Conservation (phyloP, 2,888 invertebrate genomes). For the Noctua fimbriata region DNA sequence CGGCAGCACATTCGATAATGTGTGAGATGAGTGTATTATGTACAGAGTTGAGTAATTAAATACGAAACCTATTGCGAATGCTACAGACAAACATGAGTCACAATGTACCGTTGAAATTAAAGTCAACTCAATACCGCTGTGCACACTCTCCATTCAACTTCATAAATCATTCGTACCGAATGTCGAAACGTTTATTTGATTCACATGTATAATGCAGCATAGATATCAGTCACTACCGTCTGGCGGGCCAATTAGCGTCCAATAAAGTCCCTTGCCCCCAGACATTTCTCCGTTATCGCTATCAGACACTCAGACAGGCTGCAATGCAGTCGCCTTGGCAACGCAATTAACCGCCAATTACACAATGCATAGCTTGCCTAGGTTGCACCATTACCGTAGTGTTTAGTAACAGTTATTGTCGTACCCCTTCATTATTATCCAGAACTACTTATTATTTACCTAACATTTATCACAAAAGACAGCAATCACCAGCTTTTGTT, state of each 20-base stretch:
- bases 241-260: conserved; percentile 85
- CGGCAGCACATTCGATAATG: conserved; percentile 66
- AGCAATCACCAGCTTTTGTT: conserved; percentile 33
- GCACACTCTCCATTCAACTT: conserved; percentile 48
- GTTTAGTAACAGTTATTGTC: conserved; percentile 63
- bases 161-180: conserved; percentile 54
- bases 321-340: conserved; percentile 77
- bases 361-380: conserved; percentile 73
- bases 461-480: conserved; percentile 21
- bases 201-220: conserved; percentile 64
- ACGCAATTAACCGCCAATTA: conserved; percentile 81
- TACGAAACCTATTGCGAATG: conserved; percentile 56
- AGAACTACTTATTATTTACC: conserved; percentile 49
- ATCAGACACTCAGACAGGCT: conserved; percentile 72
- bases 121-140: conserved; percentile 51
- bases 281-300: conserved; percentile 79
- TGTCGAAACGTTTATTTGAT: conserved; percentile 58
- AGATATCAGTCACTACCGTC: conserved; percentile 78
- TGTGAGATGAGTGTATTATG: conserved; percentile 69
- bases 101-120: conserved; percentile 56
- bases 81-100: conserved; percentile 60
- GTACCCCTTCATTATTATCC: conserved; percentile 49
- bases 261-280: conserved; percentile 83
- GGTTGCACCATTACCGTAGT: conserved; percentile 60
- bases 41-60: conserved; percentile 66